A percentile compares a stretch with the other conserved stretches of the same genome.
These are phyloP conservation scores for Micrastur ruficollis DNA, from an alignment of 2,797 vertebrate genomes.

Conservation along the genomic window DNA sequence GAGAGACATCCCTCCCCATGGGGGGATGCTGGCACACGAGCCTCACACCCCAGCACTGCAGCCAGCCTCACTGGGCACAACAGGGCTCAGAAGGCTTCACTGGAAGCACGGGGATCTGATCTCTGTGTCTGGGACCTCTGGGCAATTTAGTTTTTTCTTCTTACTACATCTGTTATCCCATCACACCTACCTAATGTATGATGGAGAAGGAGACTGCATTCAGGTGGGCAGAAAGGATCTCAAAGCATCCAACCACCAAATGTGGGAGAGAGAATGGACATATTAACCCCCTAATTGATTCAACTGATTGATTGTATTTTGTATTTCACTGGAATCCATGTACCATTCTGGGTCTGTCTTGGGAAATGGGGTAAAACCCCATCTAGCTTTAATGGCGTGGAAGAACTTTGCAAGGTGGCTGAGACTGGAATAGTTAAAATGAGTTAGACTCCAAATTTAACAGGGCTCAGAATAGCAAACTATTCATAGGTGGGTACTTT, in stretches of 20 bases:
- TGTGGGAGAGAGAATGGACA: fast-evolving
- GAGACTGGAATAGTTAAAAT: not conserved
- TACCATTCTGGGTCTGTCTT: not conserved
- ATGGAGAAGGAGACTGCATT: not conserved
- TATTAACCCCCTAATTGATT: not conserved
- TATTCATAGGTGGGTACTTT: not conserved
- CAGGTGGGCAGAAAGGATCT: not conserved
- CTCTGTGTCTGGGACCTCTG: not conserved
- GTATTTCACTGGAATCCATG: not conserved
- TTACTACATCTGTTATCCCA: not conserved
- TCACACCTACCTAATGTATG: not conserved
- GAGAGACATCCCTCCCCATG: not conserved
- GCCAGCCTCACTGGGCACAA: not conserved
- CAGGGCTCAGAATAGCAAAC: not conserved
- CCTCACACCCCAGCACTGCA: not conserved
- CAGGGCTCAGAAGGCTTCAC: not conserved
- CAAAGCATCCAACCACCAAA: not conserved
- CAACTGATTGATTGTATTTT: not conserved
- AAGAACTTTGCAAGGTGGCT: not conserved
- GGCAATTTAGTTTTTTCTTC: not conserved
- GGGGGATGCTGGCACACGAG: not conserved
- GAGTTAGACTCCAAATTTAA: not conserved
- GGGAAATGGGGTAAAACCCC: not conserved
- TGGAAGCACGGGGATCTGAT: not conserved
- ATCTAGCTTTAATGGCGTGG: not conserved